These are phyloP conservation scores for Sinhomidia bicolor DNA, from an alignment of 2,888 invertebrate genomes.

Conservation along the genomic window DNA sequence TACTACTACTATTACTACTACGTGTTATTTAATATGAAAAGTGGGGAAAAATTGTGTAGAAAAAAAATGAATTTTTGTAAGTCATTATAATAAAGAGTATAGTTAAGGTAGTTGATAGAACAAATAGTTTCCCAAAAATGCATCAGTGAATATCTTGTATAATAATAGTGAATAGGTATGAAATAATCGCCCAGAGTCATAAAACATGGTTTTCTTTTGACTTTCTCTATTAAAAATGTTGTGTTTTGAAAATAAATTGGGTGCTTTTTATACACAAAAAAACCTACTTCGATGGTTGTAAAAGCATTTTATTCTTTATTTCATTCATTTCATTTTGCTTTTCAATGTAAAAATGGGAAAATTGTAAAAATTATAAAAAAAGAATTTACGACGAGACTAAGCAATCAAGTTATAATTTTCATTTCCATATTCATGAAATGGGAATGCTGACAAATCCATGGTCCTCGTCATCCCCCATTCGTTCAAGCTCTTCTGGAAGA, in stretches of 20 bases:
- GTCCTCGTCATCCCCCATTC: constrained; percentile 70
- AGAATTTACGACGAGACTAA: too few species aligned
- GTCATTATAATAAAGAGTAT: background rate
- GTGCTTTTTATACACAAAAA: constrained; percentile 69
- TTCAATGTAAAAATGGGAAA: background rate
- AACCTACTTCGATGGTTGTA: background rate
- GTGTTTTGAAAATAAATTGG: constrained; percentile 66
- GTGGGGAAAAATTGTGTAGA: background rate
- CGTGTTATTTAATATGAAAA: background rate
- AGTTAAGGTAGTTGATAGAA: background rate
- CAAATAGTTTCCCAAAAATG: background rate
- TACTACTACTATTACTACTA: too few species aligned
- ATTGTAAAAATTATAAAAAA: constrained; percentile 10
- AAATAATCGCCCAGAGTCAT: constrained; percentile 30
- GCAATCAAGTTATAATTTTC: too few species aligned
- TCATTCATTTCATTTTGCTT: background rate
- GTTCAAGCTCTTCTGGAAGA: constrained; percentile 72
- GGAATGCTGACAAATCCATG: constrained; percentile 77
- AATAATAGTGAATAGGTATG: too few species aligned
- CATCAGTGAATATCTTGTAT: background rate
- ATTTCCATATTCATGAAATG: constrained; percentile 45
- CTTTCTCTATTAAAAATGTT: constrained; percentile 32
- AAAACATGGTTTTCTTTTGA: constrained; percentile 44
- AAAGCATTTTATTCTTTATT: background rate
- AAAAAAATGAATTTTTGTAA: constrained; percentile 26